These are phyloP conservation scores for Microcebus tavaratra DNA, from an alignment of 2,113 vertebrate species.

Conservation along the genomic window DNA sequence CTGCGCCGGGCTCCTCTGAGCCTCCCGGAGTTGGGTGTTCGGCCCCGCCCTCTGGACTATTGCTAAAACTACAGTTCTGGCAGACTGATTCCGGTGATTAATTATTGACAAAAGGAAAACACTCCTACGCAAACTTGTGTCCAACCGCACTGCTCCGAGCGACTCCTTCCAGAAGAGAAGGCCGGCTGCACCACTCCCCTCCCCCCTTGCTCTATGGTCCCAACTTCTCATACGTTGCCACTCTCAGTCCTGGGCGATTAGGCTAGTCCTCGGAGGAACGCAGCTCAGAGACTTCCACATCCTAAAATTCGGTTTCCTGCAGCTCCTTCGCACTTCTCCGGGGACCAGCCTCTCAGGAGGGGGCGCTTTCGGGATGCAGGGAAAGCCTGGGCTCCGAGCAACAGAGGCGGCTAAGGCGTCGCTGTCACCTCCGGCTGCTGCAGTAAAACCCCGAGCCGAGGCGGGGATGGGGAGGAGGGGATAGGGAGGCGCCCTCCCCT, in stretches of 20 bases:
- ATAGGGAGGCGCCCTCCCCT: neutral
- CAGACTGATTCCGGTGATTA: slow-evolving; percentile 62
- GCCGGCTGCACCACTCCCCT: slow-evolving; percentile 47
- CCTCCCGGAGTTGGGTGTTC: slow-evolving; percentile 51
- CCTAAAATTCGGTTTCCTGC: neutral
- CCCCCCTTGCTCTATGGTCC: slow-evolving; percentile 42
- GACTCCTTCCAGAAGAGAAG: neutral
- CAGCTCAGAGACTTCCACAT: slow-evolving; percentile 40
- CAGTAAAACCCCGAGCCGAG: slow-evolving; percentile 51
- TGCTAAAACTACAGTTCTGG: slow-evolving; percentile 58
- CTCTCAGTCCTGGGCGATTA: neutral
- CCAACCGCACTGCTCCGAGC: slow-evolving; percentile 16
- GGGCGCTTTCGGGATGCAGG: neutral
- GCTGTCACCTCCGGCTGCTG: slow-evolving; percentile 70
- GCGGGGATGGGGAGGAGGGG: slow-evolving; percentile 39
- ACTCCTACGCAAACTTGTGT: slow-evolving; percentile 55
- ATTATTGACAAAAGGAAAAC: slow-evolving; percentile 72
- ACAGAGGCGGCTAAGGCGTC: neutral
- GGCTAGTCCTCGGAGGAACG: slow-evolving; percentile 40
- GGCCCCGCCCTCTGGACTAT: slow-evolving; percentile 48
- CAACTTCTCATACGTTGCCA: slow-evolving; percentile 53
- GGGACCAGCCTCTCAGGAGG: neutral
- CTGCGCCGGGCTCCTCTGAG: neutral
- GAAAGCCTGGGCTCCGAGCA: neutral
- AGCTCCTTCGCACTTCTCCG: neutral